phyloP scores from a whole-genome alignment of 2,888 invertebrate species.

The Euphydryas editha region DNA sequence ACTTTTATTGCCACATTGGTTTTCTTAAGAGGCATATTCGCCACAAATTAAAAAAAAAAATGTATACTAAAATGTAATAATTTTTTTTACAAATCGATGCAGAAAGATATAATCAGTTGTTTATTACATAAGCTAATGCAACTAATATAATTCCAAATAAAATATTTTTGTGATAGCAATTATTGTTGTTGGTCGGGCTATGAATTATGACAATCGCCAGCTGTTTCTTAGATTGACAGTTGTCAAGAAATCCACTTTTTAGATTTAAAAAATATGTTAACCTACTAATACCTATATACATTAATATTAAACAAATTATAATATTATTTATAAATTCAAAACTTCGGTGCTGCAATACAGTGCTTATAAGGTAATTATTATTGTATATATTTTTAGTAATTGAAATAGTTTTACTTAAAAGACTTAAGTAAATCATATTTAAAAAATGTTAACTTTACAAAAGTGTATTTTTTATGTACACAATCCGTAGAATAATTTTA shows the following conservation, averaged over 20 bases:
- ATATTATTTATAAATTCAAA: neutral
- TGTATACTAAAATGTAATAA: too few relatives aligned
- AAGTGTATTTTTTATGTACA: neutral
- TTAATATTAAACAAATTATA: slow-evolving; percentile 9
- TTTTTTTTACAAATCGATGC: too few relatives aligned
- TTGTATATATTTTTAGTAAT: neutral
- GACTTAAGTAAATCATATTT: neutral
- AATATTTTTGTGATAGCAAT: neutral
- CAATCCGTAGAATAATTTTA: neutral
- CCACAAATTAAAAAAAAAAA: too few relatives aligned
- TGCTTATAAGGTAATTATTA: neutral
- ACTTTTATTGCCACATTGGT: slow-evolving; percentile 14
- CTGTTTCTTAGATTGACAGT: slow-evolving; percentile 14
- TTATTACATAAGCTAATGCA: too few relatives aligned
- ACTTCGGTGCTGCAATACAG: slow-evolving; percentile 1
- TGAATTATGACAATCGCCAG: slow-evolving; percentile 11
- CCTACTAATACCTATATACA: neutral
- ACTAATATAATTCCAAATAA: neutral
- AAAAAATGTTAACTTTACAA: neutral
- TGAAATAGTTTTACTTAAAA: neutral
- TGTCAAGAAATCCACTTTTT: neutral
- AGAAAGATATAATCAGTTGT: too few relatives aligned
- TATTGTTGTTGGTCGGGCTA: neutral
- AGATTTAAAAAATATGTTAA: neutral
- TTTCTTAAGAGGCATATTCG: neutral